Base-by-base conservation (phyloP, 2,113 vertebrate species). In the Hassar affinis region DNA sequence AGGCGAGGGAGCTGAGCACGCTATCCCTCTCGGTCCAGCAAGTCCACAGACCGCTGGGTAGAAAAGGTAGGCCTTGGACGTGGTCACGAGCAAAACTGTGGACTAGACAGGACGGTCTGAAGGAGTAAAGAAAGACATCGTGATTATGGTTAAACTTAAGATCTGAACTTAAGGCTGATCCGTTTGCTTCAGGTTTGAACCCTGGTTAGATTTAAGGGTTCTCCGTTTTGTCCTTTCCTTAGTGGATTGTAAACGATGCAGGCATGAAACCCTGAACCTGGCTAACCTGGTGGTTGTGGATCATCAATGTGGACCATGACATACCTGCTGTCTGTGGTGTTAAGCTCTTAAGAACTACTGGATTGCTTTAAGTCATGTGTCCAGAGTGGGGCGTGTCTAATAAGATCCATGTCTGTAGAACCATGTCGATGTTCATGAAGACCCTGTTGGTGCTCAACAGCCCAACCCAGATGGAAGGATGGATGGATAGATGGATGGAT, bases 211-310 rank as follows among this genome's bases (percentile, higher is more conserved):
- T n/a, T 25, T n/a, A 30, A 33, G 3, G 6, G 14, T 54, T 9
- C 42, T 30, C 8, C 7, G 20, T 17, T 56, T 77, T 78, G 2
- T 12, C 59, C 72, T 76, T 68, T 83, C 84, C 86, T 85, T 72
- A 83, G 77, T 52, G 68, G 69, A 83, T 84, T 91, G 91, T 92
- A 92, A 93, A 93, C 91, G 82, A 78, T 78, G 86, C 79, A 74
- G 51, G 61, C 81, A 80, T n/a, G n/a, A n/a, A n/a, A 85, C 85
- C 88, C 87, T 88, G 86, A 91, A 89, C 80, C 86, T 78, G 61
- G 54, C 72, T 72, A 62, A 90, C 83, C 89, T 69, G 84, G 66
- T 72, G 57, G 85, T 74, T 22, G 9, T 38, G 56, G 77, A 84
- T 83, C 57, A 57, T 79, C 72, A 82, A 87, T 79, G 80, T 85